Evolutionary conservation across 2,888 invertebrate genomes (phyloP), one percentile per base, ranked within the genome.

Genomic region (Xanthia icteritia): DNA sequence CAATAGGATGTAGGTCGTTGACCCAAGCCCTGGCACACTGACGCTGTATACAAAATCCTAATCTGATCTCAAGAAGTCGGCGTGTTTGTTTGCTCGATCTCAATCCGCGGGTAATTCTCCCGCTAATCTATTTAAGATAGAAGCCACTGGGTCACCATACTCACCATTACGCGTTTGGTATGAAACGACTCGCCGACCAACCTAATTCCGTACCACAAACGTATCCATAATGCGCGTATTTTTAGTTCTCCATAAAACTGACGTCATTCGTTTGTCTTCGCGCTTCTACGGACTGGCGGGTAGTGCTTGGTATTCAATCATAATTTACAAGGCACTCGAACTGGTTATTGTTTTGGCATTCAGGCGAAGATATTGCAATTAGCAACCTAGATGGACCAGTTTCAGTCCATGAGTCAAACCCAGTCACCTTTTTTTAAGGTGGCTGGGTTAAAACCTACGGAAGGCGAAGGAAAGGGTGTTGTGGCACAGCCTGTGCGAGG

Each of bases 101-200:
- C 86, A 86, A 86, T 88, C 68, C 81, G 60, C 72, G 76, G 77
- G 65, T 79, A 73, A 86, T 72, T 76, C 67, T 65, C 76, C 61
- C 76, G 69, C 82, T 80, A 81, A 87, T 87, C 89, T 88, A 82
- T 84, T 85, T 77, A 76, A 79, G 80, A 77, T 84, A 70, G 75
- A 86, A 73, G 76, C 73, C 71, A 79, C 60, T 79, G 73, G 86
- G 86, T 84, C 87, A 81, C 75, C 71, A 71, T 67, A 79, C 81
- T 77, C 77, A 73, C 71, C 73, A 71, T 65, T 66, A 71, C 73
- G 56, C 68, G 61, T 71, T 79, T 63, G 66, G 76, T 82, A 74
- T 64, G 60, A 73, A 84, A 74, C 70, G 69, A 45, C 58, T 78
- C 36, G 36, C 82, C 76, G 48, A 56, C 48, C 83, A 77, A 82